phyloP scores from a whole-genome alignment of 2,888 invertebrate species.

The Plagodis pulveraria region DNA sequence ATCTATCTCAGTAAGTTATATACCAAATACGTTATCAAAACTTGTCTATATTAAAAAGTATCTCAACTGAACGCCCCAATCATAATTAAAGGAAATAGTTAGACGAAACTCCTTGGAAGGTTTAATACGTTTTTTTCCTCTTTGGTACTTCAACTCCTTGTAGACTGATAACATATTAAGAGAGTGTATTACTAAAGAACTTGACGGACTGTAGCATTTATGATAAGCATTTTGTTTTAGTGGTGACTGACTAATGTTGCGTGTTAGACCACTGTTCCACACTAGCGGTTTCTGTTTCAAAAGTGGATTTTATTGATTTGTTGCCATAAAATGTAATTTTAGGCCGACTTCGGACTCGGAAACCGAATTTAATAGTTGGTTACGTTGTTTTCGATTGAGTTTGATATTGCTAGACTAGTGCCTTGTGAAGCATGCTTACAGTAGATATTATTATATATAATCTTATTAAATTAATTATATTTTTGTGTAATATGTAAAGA shows the following conservation, averaged over 20 bases:
- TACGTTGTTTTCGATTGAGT: constrained; percentile 61
- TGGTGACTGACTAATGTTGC: constrained; percentile 52
- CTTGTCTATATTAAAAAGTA: too few relatives aligned
- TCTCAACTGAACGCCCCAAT: too few relatives aligned
- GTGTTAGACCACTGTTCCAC: constrained; percentile 54
- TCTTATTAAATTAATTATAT: constrained; percentile 62
- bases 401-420: constrained; percentile 82
- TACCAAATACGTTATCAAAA: too few relatives aligned
- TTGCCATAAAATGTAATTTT: constrained; percentile 75
- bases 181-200: neutral
- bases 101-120: too few relatives aligned
- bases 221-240: constrained; percentile 38
- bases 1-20: too few relatives aligned
- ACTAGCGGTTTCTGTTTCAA: constrained; percentile 54
- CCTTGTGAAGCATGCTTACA: constrained; percentile 82
- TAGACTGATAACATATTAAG: too few relatives aligned
- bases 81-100: too few relatives aligned
- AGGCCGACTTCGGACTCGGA: constrained; percentile 74
- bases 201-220: constrained; percentile 39
- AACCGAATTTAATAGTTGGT: constrained; percentile 81
- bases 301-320: constrained; percentile 64
- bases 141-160: too few relatives aligned
- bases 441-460: constrained; percentile 52
- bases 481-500: constrained; percentile 72
- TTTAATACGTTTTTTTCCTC: too few relatives aligned